These are phyloP conservation scores for Ophioninae sp. DNA, from an alignment of 2,888 invertebrate species.

Conservation along the genomic window DNA sequence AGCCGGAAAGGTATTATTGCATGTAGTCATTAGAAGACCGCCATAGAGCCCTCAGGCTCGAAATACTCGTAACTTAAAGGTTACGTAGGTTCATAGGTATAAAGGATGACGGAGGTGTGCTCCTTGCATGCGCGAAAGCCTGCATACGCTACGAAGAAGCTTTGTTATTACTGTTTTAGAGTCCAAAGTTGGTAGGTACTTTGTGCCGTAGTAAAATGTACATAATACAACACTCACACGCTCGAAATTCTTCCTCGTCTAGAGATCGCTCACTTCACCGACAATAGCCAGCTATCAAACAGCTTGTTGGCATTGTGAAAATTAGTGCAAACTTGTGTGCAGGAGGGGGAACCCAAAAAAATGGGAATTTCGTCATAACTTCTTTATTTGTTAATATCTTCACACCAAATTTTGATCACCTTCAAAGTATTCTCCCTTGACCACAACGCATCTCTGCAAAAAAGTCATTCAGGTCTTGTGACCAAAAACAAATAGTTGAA, in stretches of 20 bases:
- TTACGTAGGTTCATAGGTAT: constrained; percentile 20
- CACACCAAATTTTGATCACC: too few species aligned
- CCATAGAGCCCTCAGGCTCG: background rate
- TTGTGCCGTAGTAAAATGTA: constrained; percentile 44
- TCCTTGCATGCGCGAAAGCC: background rate
- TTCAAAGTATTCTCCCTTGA: background rate
- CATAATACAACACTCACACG: constrained; percentile 30
- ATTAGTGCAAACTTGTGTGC: constrained; percentile 30
- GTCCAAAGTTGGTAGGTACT: constrained; percentile 31
- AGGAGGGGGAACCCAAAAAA: constrained; percentile 14
- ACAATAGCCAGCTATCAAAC: constrained; percentile 72
- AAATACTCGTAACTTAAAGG: background rate
- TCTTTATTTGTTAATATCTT: too few species aligned
- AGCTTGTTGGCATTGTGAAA: constrained; percentile 74
- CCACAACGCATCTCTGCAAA: too few species aligned
- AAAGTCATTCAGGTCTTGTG: too few species aligned
- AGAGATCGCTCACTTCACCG: constrained; percentile 61
- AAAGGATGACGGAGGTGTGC: background rate
- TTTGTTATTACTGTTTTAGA: constrained; percentile 23
- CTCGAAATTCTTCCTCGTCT: constrained; percentile 35
- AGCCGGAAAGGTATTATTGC: background rate
- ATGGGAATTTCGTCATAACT: too few species aligned
- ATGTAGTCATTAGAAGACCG: background rate
- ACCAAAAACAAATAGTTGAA: too few species aligned
- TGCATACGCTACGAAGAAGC: background rate